These are phyloP conservation scores for Murina feae DNA, from an alignment of 2,113 vertebrate genomes.

Conservation along the genomic window DNA sequence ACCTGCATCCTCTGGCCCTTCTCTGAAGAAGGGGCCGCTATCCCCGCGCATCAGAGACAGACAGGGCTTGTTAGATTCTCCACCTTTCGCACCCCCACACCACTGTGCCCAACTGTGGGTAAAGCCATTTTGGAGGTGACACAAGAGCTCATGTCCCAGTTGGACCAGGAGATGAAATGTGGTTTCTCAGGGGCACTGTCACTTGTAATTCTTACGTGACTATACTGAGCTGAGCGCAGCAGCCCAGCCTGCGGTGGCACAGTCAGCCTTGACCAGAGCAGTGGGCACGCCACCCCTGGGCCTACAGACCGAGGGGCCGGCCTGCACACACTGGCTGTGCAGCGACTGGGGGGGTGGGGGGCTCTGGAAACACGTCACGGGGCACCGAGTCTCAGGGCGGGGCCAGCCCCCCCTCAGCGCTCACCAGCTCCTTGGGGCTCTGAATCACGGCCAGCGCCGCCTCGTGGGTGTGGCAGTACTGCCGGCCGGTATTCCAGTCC, in stretches of 20 bases:
- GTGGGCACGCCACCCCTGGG: no score
- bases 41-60: background rate
- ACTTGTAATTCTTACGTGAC: background rate
- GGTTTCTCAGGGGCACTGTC: background rate
- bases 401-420: background rate
- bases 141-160: background rate
- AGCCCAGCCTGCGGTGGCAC: background rate
- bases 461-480: slow-evolving; percentile 66
- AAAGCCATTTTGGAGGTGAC: background rate
- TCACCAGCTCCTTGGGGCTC: slow-evolving; percentile 74
- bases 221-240: background rate
- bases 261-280: background rate
- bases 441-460: slow-evolving; percentile 64
- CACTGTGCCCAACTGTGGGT: background rate
- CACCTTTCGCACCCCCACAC: background rate
- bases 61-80: background rate
- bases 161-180: no score
- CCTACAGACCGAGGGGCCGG: background rate
- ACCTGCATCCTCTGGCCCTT: background rate
- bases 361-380: background rate
- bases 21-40: background rate
- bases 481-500: slow-evolving; percentile 71
- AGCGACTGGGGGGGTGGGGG: background rate
- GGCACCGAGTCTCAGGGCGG: background rate
- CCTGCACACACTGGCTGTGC: background rate